Evolutionary conservation across 2,797 vertebrate genomes (phyloP), one percentile per base, ranked within the genome.

Genomic region (Microctenopoma steveboyesi): DNA sequence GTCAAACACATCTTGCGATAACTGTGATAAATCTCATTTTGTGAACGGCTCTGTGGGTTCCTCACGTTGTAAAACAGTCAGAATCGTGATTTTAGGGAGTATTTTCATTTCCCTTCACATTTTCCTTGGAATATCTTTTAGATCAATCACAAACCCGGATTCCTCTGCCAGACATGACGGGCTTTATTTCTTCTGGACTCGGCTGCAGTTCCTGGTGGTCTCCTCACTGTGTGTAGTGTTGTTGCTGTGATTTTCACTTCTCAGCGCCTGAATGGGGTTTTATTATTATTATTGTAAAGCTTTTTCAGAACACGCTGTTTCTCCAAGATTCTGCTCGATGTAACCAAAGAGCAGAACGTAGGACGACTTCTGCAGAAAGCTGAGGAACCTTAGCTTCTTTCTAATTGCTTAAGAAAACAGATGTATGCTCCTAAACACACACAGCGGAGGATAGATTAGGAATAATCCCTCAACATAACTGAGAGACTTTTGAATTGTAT

Each of bases 261-360:
- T 43, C 30, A 54, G 14, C 35, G 54, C 30, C 37, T 47, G 22
- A 69, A 54, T n/a, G 16, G 13, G 10, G 63, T 15, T 12, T 25
- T 46, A 18, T 14, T 22, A 18, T 40, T 5, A 40, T 40, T 40
- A 22, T 22, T 14, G 9, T 35, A 8, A 8, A 2, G 40, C 5
- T 4, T 25, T 65, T 73, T 66, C 15, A 27, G 72, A 51, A 86
- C 78, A 42, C 74, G 69, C 65, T 73, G 47, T 82, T 77, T 75
- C 47, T 81, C 68, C 62, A 68, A 71, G 45, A 30, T 45, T 68
- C 46, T 14, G 11, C 18, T 65, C 52, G 14, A 35, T 0, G 9
- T 45, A 39, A 74, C 76, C 62, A 58, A 43, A 79, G 33, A 76
- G 15, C 37, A 40, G n/a, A 67, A 28, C 40, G 1, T 66, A 30